These are phyloP conservation scores for Stramonita haemastoma DNA, from an alignment of 2,888 invertebrate species.

Conservation along the genomic window DNA sequence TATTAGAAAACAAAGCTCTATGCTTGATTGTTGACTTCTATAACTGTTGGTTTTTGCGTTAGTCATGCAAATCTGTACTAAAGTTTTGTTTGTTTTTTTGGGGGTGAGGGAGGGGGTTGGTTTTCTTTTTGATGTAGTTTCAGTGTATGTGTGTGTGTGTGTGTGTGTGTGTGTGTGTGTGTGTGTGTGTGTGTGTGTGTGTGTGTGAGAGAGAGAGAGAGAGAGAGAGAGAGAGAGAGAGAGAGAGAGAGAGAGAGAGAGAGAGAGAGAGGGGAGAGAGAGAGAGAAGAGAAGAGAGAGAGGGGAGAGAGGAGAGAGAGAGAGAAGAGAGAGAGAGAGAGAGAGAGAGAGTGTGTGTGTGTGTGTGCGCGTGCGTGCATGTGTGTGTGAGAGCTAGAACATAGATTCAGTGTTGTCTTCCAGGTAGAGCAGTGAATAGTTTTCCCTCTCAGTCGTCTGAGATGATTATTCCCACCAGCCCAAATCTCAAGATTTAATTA, in stretches of 20 bases:
- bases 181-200: slow-evolving; percentile 14
- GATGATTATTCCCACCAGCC: too few relatives aligned
- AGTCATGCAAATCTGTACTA: too few relatives aligned
- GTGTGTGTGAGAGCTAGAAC: not conserved
- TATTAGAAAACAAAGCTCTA: too few relatives aligned
- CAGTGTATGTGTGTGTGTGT: not conserved
- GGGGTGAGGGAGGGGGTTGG: not conserved
- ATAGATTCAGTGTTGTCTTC: not conserved
- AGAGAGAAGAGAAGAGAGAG: not conserved
- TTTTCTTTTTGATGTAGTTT: not conserved
- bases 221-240: not conserved
- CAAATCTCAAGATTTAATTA: too few relatives aligned
- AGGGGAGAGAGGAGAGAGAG: not conserved
- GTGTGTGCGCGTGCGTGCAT: not conserved
- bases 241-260: not conserved
- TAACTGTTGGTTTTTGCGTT: too few relatives aligned
- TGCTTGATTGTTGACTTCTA: too few relatives aligned
- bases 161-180: slow-evolving; percentile 21
- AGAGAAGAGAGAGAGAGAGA: not conserved
- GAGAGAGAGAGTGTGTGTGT: not conserved
- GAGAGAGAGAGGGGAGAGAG: not conserved
- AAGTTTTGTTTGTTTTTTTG: too few relatives aligned
- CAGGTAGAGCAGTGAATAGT: not conserved
- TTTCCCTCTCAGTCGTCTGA: not conserved
- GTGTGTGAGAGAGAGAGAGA: too few relatives aligned